These are phyloP conservation scores for Microcebus lehilahytsara DNA, from an alignment of 2,113 vertebrate genomes.

Conservation along the genomic window DNA sequence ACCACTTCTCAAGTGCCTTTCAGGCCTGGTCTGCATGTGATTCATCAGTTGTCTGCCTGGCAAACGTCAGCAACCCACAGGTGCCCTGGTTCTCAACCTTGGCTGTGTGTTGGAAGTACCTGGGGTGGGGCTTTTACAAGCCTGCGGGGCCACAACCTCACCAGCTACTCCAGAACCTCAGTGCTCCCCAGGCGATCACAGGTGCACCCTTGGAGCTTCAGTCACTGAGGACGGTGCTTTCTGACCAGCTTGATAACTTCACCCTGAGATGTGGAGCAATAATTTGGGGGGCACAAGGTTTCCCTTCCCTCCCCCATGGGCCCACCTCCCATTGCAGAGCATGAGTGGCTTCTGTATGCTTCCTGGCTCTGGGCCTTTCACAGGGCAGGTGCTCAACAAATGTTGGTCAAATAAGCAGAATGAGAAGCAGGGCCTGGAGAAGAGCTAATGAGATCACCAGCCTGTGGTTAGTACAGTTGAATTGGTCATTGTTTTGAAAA, in stretches of 20 bases:
- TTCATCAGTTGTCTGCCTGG: accelerated
- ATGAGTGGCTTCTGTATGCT: accelerated
- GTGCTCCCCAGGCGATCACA: neutral
- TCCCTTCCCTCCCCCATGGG: neutral
- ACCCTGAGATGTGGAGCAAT: too few relatives aligned
- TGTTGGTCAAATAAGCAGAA: neutral
- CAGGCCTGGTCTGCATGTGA: accelerated
- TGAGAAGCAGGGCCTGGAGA: neutral
- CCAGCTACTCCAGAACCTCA: neutral
- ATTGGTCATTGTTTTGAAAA: neutral
- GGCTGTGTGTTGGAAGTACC: neutral
- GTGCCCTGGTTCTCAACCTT: neutral
- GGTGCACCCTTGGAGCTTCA: accelerated
- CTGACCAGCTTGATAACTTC: neutral
- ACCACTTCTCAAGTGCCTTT: neutral
- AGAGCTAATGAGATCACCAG: neutral
- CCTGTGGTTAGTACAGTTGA: neutral
- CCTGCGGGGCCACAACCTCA: too few relatives aligned
- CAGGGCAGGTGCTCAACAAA: neutral
- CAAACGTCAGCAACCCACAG: neutral
- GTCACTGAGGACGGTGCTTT: accelerated
- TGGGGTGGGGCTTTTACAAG: neutral
- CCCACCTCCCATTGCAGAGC: neutral
- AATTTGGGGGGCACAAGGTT: too few relatives aligned
- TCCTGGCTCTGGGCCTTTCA: neutral